A percentile compares a stretch with the other conserved stretches of the same genome.
Conservation (phyloP, 2,888 invertebrate species). For the Caenorhabditis sp. region DNA sequence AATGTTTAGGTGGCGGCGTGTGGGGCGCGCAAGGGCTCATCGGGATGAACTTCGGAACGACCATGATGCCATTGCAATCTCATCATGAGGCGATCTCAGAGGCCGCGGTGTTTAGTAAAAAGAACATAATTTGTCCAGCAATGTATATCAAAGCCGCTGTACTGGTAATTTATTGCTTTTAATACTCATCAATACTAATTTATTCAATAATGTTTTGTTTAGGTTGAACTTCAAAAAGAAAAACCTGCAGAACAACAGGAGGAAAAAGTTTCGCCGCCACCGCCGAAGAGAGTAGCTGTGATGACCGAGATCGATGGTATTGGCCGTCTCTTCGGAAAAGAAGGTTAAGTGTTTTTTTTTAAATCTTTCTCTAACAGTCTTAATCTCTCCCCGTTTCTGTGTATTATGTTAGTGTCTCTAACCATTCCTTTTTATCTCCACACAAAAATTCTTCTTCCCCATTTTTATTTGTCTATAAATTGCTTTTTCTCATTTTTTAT, state of each 20-base stretch:
- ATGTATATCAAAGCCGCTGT: conserved; percentile 27
- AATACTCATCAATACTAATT: conserved; percentile 29
- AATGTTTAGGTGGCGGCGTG: conserved; percentile 44
- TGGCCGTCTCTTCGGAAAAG: conserved; percentile 28
- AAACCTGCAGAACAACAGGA: conserved; percentile 7
- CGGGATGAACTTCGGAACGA: conserved; percentile 41
- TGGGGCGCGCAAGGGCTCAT: conserved; percentile 41
- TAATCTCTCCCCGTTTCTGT: no score
- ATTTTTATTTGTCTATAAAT: no score
- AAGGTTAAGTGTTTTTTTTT: conserved; percentile 12
- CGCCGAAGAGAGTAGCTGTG: conserved; percentile 29
- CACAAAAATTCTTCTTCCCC: no score
- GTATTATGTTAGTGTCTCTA: no score
- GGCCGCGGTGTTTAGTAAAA: conserved; percentile 41
- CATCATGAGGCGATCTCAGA: conserved; percentile 41
- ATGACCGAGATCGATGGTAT: conserved; percentile 42
- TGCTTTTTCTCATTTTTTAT: no score
- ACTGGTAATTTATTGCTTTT: conserved; percentile 26
- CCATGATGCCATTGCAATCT: conserved; percentile 32
- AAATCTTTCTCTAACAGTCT: no score
- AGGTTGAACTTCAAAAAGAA: conserved; percentile 42
- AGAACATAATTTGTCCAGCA: conserved; percentile 39
- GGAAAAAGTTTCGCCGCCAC: conserved; percentile 34
- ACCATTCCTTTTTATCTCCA: no score
- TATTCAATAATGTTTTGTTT: conserved; percentile 44